Base-by-base conservation (phyloP, 2,888 invertebrate genomes). In the Beris chalybata region DNA sequence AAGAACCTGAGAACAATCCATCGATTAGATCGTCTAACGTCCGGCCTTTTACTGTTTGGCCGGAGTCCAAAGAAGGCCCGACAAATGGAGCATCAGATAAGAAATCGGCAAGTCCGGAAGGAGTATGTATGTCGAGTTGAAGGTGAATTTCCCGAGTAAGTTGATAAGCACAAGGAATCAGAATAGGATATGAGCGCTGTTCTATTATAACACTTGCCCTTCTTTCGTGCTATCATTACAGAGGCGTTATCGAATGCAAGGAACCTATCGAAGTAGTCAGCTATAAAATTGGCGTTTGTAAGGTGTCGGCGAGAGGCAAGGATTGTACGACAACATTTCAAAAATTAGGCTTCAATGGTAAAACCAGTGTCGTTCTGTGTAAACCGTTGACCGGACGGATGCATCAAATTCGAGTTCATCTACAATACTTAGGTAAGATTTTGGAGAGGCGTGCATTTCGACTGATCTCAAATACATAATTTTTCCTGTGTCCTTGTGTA, bases 321-420 rank as follows among this genome's bases (percentile, higher is more conserved):
- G 91, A 92, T 75, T 95, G 96, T 77, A 87, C 88, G 9, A 98
- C 97, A 0, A 88, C 89, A 71, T 99, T 98, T 85, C 89, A 93
- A 79, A 88, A 92, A 76, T 82, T 98, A 63, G 93, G 93, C 38
- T 95, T 85, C 82, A 94, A 97, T 81, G 89, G 90, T 3, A 90
- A 89, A 76, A 92, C 94, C 0, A 97, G 97, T 76, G 92, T 97
- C 32, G 96, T 99, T 7, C 85, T 92, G 44, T 97, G 97, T 83
- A 89, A 90, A 76, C 98, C 98, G 1, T 90, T 92, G 76, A 98
- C 98, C 1, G 99, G 99, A 2, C 85, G 99, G 70, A 99, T 98
- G 90, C 99, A 99, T 81, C 99, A 99, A 83, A 99, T 99, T 74
- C 86, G 99, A 71, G 97, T 99, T 38, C 99, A 99, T 82, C 86